phyloP scores from a whole-genome alignment of 2,888 invertebrate species.

The Globia sparganii region DNA sequence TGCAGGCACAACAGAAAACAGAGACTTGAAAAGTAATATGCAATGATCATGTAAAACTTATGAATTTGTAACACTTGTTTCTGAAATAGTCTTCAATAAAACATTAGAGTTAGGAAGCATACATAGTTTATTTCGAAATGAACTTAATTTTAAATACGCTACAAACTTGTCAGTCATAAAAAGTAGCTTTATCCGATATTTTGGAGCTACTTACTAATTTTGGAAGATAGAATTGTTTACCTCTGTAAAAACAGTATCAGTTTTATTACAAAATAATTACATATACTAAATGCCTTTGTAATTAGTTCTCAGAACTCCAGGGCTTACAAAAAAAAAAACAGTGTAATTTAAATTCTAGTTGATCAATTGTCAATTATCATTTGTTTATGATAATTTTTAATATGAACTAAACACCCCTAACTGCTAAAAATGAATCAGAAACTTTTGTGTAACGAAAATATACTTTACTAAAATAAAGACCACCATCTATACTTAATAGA shows the following conservation, averaged over 20 bases:
- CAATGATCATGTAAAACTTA: background rate
- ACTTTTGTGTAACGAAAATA: slow-evolving; percentile 22
- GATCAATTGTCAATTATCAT: slow-evolving; percentile 7
- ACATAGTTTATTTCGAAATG: slow-evolving; percentile 33
- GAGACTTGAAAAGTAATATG: slow-evolving; percentile 30
- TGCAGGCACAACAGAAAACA: slow-evolving; percentile 77
- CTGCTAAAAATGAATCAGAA: slow-evolving; percentile 25
- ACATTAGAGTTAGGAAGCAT: slow-evolving; percentile 4
- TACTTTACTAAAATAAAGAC: slow-evolving; percentile 7
- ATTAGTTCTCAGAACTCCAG: background rate
- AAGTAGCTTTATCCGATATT: slow-evolving; percentile 18
- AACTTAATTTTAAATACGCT: slow-evolving; percentile 14
- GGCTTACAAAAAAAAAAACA: slow-evolving; percentile 4
- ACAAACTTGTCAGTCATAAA: slow-evolving; percentile 22
- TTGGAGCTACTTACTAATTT: slow-evolving; percentile 25
- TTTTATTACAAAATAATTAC: slow-evolving; percentile 33
- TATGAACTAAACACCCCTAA: background rate
- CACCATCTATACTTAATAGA: slow-evolving; percentile 3
- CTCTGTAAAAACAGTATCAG: slow-evolving; percentile 1
- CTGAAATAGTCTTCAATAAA: slow-evolving; percentile 19
- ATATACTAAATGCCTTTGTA: slow-evolving; percentile 19
- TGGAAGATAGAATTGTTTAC: slow-evolving; percentile 4
- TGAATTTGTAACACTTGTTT: background rate
- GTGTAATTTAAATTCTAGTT: slow-evolving; percentile 24
- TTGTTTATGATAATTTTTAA: background rate